Base-by-base conservation (phyloP, 1,140 invertebrate genomes). In the Hylyphantes graminicola region DNA sequence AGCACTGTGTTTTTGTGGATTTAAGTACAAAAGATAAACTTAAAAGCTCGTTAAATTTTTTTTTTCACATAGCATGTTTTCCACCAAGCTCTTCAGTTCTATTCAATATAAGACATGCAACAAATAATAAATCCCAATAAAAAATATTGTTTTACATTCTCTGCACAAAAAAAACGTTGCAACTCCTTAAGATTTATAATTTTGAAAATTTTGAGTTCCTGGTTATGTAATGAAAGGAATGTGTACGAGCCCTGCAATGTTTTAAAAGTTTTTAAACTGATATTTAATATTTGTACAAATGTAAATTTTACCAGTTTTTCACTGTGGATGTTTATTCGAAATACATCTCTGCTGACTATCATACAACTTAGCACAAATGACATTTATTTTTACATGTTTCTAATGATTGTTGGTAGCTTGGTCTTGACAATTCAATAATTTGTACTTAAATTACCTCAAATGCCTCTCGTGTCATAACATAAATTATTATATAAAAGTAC, bases 271-370 rank as follows among this genome's bases (percentile, higher is more conserved):
- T 78, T 63, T 50, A 19, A 64, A 76, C 35, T 19, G n/a, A 51
- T 67, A 67, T 70, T 80, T 80, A 70, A 79, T 15, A 51, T 70
- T 70, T 80, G 77, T 80, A 80, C 65, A 80, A 80, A 80, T 80
- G 77, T 80, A 80, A 80, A 80, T 80, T 80, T 80, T 68, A 70
- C 51, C 57, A 57, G 53, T 70, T 80, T 80, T 64, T 67, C 64
- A 80, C 59, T 55, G 50, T 76, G 57, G 57, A 50, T 51, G 64
- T 54, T 76, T 55, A 57, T 12, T 57, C 55, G 21, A 15, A 61
- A 48, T 48, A 76, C 74, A 63, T 63, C 15, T 63, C 59, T 63
- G 55, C 72, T 51, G 70, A 73, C 70, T 73, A 74, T 74, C 72
- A 73, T 73, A 73, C 19, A 64, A 64, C 57, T 76, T 76, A 76